Conservation (phyloP, 2,888 invertebrate genomes). For the Drosophila rellima region DNA sequence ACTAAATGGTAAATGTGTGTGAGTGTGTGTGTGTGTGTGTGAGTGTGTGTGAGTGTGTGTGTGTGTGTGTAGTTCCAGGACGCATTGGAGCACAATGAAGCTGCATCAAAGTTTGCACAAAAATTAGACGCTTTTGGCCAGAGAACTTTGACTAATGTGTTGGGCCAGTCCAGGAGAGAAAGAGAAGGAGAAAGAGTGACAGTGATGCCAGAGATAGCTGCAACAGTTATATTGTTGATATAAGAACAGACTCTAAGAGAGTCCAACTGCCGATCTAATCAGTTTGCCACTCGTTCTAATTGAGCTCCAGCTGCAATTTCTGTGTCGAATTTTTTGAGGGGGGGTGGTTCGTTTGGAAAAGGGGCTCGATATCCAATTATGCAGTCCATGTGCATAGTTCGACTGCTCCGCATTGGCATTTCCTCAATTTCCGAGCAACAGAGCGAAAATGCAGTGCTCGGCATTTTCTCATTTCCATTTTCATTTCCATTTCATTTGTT, state of each 20-base stretch:
- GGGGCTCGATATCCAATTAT: conserved; percentile 61
- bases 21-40: not conserved
- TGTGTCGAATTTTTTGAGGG: not conserved
- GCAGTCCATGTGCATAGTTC: conserved; percentile 60
- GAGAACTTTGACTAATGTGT: conserved; percentile 55
- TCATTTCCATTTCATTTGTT: conserved; percentile 65
- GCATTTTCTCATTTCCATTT: conserved; percentile 52
- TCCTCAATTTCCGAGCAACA: conserved; percentile 50
- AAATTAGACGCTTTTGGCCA: conserved; percentile 59
- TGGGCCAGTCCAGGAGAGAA: conserved; percentile 7
- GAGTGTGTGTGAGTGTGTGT: not conserved
- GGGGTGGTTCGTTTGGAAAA: not conserved
- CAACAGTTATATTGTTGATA: conserved; percentile 16
- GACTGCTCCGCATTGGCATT: conserved; percentile 43
- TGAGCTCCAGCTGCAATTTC: conserved; percentile 55
- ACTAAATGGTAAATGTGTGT: not conserved
- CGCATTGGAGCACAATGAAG: conserved; percentile 39
- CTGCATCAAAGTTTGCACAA: conserved; percentile 52
- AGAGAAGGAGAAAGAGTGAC: not conserved
- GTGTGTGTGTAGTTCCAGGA: conserved; percentile 31
- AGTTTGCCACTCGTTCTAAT: conserved; percentile 66
- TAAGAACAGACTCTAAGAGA: not conserved
- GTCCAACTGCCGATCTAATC: conserved; percentile 35
- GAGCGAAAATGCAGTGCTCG: conserved; percentile 43
- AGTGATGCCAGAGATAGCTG: not conserved